Evolutionary conservation across 1,140 invertebrate genomes (phyloP).

Genomic region (Dendroctonus valens): DNA sequence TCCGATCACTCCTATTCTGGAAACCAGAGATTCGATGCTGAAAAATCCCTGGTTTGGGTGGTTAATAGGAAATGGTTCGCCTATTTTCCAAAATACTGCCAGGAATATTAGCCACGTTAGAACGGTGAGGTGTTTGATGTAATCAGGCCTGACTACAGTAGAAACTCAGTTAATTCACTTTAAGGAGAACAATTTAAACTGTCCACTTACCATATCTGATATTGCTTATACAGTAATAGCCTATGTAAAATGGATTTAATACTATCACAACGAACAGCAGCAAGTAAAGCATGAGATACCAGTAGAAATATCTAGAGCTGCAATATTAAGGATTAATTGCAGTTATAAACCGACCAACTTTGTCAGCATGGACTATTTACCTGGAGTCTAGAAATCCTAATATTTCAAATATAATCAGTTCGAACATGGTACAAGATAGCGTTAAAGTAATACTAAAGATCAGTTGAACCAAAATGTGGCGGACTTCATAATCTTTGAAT

Average conservation of each 20-base stretch:
- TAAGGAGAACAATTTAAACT: background rate
- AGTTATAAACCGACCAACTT: background rate
- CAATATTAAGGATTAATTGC: conserved; percentile 42
- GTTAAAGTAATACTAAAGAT: conserved; percentile 98
- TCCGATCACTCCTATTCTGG: conserved; percentile 94
- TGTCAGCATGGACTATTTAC: conserved; percentile 37
- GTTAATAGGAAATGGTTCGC: conserved; percentile 97
- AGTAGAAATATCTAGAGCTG: conserved; percentile 94
- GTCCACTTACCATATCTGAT: conserved; percentile 77
- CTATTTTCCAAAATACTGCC: conserved; percentile 98
- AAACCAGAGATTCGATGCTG: conserved; percentile 95
- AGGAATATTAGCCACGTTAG: conserved; percentile 89
- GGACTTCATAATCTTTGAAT: conserved; percentile 98
- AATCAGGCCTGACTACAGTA: conserved; percentile 73
- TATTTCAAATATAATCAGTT: conserved; percentile 99
- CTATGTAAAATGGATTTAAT: conserved; percentile 96
- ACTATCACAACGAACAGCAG: conserved; percentile 95
- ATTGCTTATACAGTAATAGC: conserved; percentile 91
- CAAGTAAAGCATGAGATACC: conserved; percentile 89
- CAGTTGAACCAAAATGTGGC: conserved; percentile 89
- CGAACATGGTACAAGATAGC: conserved; percentile 98
- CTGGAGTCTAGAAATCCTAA: conserved; percentile 82
- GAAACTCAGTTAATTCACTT: background rate
- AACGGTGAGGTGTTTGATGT: conserved; percentile 78
- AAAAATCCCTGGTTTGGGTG: conserved; percentile 92